A percentile compares a stretch with the other conserved stretches of the same genome.
Conservation (phyloP, 2,888 invertebrate species). For the Nemotelus nigrinus region DNA sequence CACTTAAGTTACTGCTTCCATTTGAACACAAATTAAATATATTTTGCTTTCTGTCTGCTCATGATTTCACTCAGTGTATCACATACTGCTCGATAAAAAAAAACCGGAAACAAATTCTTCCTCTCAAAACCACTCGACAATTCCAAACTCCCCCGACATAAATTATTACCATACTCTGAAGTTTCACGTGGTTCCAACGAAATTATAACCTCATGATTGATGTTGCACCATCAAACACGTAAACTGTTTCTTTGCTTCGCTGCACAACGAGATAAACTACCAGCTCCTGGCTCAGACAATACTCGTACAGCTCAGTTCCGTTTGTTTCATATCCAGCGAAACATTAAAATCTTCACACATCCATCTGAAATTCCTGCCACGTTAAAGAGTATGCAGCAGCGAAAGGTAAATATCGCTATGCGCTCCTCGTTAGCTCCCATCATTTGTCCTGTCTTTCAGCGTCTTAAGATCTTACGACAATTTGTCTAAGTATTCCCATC, state of each 20-base stretch:
- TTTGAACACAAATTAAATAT: too few relatives aligned
- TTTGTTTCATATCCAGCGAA: neutral
- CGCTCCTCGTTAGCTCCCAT: conserved; percentile 4
- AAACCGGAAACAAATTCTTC: too few relatives aligned
- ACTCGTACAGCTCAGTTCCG: too few relatives aligned
- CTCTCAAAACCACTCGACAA: too few relatives aligned
- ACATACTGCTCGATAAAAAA: too few relatives aligned
- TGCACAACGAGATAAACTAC: conserved; percentile 7
- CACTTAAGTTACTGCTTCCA: too few relatives aligned
- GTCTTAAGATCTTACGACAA: conserved; percentile 15
- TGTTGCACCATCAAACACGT: conserved; percentile 11
- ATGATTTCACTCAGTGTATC: too few relatives aligned
- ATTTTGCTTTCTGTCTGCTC: too few relatives aligned
- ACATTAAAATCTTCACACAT: neutral
- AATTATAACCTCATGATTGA: conserved; percentile 13
- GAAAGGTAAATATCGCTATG: neutral
- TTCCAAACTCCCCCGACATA: too few relatives aligned
- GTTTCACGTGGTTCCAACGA: too few relatives aligned
- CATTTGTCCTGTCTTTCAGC: too few relatives aligned
- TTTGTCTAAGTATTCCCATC: neutral
- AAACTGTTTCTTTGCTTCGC: conserved; percentile 18
- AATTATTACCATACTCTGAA: too few relatives aligned
- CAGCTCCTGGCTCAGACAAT: neutral
- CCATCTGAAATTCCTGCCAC: neutral
- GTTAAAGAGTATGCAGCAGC: neutral